Conservation (phyloP, 2,888 invertebrate genomes). For the Cantharis flavilabris region DNA sequence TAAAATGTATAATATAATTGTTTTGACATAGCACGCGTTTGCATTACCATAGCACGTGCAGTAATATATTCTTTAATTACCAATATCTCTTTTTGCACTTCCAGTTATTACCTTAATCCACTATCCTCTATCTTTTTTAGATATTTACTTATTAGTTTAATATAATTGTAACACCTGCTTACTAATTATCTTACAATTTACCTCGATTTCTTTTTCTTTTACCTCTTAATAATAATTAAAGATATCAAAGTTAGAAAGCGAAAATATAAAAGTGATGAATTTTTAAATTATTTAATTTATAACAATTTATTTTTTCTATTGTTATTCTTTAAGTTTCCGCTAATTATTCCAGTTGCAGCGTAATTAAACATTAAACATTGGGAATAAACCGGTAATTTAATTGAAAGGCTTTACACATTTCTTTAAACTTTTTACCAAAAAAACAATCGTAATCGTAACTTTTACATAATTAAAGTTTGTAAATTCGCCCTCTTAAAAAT, state of each 20-base stretch:
- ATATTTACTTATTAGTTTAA: slow-evolving; percentile 18
- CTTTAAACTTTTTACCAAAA: background rate
- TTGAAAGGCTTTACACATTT: background rate
- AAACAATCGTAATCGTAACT: background rate
- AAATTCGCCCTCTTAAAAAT: background rate
- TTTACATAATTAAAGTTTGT: background rate
- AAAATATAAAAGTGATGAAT: slow-evolving; percentile 4
- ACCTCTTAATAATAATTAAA: slow-evolving; percentile 11
- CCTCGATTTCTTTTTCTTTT: slow-evolving; percentile 17
- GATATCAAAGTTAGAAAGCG: slow-evolving; percentile 22
- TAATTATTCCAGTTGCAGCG: background rate
- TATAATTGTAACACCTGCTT: slow-evolving; percentile 21
- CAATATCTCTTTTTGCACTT: slow-evolving; percentile 4
- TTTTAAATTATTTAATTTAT: background rate
- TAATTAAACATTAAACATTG: background rate
- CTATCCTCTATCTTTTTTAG: background rate
- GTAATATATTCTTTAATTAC: slow-evolving; percentile 1
- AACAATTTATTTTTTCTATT: background rate
- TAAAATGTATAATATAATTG: background rate
- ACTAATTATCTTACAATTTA: slow-evolving; percentile 24
- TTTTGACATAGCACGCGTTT: slow-evolving; percentile 5
- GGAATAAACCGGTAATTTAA: background rate
- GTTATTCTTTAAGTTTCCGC: background rate
- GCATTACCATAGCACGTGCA: background rate
- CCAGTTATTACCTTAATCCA: background rate